Evolutionary conservation across 2,113 vertebrate genomes (phyloP).

Genomic region (Cariama cristata): DNA sequence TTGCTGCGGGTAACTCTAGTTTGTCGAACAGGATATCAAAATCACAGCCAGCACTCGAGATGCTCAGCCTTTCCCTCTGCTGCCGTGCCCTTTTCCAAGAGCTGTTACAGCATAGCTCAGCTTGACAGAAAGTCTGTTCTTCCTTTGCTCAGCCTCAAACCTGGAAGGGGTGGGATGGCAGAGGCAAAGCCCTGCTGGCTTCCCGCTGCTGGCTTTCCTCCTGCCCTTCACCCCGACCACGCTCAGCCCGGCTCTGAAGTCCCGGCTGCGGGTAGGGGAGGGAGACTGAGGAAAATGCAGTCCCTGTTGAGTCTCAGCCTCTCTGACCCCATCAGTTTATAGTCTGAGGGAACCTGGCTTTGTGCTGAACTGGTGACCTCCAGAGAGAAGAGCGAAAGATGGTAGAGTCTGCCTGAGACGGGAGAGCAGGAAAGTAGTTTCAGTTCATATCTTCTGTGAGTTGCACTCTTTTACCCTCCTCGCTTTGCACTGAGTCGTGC

Average conservation of each 20-base stretch:
- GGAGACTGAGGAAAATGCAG: background rate
- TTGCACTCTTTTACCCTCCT: background rate
- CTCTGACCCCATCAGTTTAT: background rate
- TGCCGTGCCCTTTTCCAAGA: background rate
- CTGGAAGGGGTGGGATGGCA: background rate
- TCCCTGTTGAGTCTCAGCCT: background rate
- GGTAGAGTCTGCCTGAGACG: background rate
- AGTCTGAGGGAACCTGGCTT: background rate
- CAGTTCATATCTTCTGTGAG: background rate
- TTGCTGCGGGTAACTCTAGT: background rate
- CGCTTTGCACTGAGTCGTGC: background rate
- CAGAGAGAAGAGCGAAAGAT: background rate
- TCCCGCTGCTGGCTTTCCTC: background rate
- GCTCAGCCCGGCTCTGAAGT: background rate
- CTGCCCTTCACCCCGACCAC: background rate
- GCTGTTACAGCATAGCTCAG: background rate
- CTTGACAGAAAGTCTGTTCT: background rate
- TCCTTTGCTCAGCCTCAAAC: background rate
- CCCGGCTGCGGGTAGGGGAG: fast-evolving
- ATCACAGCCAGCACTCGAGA: background rate
- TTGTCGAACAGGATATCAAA: background rate
- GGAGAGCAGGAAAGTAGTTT: background rate
- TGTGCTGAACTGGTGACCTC: background rate
- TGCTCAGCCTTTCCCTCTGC: background rate
- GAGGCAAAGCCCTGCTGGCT: fast-evolving